Evolutionary conservation across 1,140 invertebrate species (phyloP).

Genomic region (honey bee (Apis mellifera)): Amel_HAv3.1 CM009946.2:6890501-6891000

Average conservation of each 20-base stretch:
- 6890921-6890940: not conserved
- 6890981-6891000: not conserved
- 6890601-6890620: not conserved
- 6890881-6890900: conserved; percentile 11
- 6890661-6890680: too few relatives aligned
- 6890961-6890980: not conserved
- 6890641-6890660: too few relatives aligned
- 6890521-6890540: not conserved
- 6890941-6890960: conserved; percentile 10
- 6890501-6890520: not conserved
- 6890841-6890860: conserved; percentile 31
- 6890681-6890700: too few relatives aligned
- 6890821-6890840: conserved; percentile 12
- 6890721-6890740: too few relatives aligned
- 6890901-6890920: conserved; percentile 36
- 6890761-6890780: conserved; percentile 47
- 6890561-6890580: not conserved
- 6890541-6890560: not conserved
- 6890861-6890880: not conserved
- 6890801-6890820: conserved; percentile 38
- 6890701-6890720: too few relatives aligned
- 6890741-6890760: not conserved
- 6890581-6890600: too few relatives aligned
- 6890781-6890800: conserved; percentile 52
- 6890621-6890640: not conserved